A percentile compares a stretch with the other conserved stretches of the same genome.
phyloP scores from a whole-genome alignment of 2,797 vertebrate genomes.

The Sylvia borin region DNA sequence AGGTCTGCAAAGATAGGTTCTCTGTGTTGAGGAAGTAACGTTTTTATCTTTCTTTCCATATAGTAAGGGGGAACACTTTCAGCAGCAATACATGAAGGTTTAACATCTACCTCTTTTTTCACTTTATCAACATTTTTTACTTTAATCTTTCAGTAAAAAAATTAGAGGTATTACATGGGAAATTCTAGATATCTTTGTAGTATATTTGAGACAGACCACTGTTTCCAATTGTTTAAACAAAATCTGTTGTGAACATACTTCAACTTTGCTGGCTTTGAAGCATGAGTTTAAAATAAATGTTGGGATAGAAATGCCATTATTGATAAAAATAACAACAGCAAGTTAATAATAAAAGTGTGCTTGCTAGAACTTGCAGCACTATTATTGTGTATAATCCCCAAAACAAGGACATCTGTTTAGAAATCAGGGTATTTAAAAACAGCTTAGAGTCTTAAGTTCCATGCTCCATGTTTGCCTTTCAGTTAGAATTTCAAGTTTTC shows the following conservation, averaged over 20 bases:
- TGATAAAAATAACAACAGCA: background rate
- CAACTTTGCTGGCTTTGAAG: background rate
- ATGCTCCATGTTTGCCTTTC: background rate
- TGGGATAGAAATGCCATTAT: background rate
- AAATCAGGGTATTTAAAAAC: background rate
- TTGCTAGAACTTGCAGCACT: background rate
- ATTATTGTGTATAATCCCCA: background rate
- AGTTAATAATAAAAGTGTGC: background rate
- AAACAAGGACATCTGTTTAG: background rate
- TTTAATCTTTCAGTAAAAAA: background rate
- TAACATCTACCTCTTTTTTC: background rate
- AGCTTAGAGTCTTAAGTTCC: background rate
- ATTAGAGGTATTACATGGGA: background rate
- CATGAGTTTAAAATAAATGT: background rate
- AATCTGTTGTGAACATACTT: background rate
- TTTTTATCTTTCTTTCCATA: background rate
- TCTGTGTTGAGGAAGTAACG: background rate
- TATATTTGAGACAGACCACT: background rate
- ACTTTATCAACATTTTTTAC: background rate
- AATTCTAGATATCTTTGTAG: background rate
- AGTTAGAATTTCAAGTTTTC: background rate
- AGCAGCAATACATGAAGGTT: slow-evolving; percentile 4
- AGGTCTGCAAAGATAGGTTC: background rate
- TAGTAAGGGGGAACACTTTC: background rate
- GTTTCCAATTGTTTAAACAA: background rate